Percentiles rank a stretch among this genome's conserved stretches.
Conservation (phyloP, 2,113 vertebrate species). For the Phasianus colchicus region DNA sequence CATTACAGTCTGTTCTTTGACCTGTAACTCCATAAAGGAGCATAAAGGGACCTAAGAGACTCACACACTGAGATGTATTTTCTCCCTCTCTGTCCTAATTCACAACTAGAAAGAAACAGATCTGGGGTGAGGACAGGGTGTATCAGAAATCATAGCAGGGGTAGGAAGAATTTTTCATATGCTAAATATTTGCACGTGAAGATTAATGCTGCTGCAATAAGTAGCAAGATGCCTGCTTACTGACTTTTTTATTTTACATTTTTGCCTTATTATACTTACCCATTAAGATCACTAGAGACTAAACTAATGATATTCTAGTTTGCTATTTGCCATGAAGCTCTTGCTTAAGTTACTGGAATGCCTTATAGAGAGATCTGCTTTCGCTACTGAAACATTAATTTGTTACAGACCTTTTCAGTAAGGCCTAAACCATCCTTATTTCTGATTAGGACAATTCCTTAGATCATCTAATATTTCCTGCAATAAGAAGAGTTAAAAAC, state of each 20-base stretch:
- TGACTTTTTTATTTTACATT: neutral
- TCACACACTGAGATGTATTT: neutral
- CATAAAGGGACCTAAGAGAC: neutral
- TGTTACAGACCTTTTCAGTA: neutral
- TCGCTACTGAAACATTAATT: neutral
- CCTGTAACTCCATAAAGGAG: neutral
- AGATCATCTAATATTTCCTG: neutral
- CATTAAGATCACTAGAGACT: neutral
- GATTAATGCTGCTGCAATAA: neutral
- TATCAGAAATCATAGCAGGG: neutral
- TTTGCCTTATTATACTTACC: neutral
- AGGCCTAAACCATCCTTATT: neutral
- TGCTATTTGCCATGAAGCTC: neutral
- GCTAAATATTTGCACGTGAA: neutral
- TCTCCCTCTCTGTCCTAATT: neutral
- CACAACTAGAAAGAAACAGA: neutral
- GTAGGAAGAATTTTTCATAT: neutral
- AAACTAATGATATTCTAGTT: neutral
- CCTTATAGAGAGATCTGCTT: neutral
- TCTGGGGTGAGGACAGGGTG: fast-evolving
- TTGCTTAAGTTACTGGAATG: neutral
- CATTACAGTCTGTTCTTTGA: neutral
- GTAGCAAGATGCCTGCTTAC: neutral
- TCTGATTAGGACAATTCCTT: neutral
- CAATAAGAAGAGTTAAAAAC: neutral